These are phyloP conservation scores for Heliconius aoede DNA, from an alignment of 2,888 invertebrate genomes.

Conservation along the genomic window DNA sequence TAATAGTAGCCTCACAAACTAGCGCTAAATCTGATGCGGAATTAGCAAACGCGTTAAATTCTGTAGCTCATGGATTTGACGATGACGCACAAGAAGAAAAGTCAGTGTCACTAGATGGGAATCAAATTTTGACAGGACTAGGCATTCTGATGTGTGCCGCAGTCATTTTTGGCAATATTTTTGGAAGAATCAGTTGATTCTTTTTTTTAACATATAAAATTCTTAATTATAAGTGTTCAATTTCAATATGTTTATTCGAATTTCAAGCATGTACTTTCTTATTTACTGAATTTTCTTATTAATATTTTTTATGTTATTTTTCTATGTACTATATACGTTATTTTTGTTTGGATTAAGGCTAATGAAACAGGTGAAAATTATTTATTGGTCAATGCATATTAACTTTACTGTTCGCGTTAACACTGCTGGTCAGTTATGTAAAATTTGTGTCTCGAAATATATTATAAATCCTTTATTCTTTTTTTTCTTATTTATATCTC, in stretches of 20 bases:
- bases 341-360: slow-evolving; percentile 9
- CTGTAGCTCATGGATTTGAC: slow-evolving; percentile 73
- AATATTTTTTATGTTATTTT: not conserved
- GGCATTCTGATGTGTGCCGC: slow-evolving; percentile 69
- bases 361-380: slow-evolving; percentile 11
- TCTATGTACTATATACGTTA: not conserved
- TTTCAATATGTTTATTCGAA: slow-evolving; percentile 13
- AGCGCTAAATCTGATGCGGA: slow-evolving; percentile 75
- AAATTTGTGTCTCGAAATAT: slow-evolving; percentile 38
- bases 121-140: slow-evolving; percentile 69
- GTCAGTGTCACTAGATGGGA: slow-evolving; percentile 58
- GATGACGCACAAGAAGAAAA: slow-evolving; percentile 60
- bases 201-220: slow-evolving; percentile 39
- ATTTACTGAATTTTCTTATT: not conserved
- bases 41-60: slow-evolving; percentile 68
- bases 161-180: slow-evolving; percentile 67
- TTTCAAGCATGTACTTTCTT: slow-evolving; percentile 7
- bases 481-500: not conserved
- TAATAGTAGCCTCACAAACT: slow-evolving; percentile 65
- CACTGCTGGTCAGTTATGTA: slow-evolving; percentile 42
- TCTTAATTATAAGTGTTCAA: slow-evolving; percentile 28
- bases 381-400: slow-evolving; percentile 18
- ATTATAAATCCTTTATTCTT: slow-evolving; percentile 29
- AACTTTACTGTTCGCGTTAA: not conserved
- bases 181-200: slow-evolving; percentile 72